Base-by-base conservation (phyloP, 2,888 invertebrate genomes). In the Cryptophagus acutangulus region DNA sequence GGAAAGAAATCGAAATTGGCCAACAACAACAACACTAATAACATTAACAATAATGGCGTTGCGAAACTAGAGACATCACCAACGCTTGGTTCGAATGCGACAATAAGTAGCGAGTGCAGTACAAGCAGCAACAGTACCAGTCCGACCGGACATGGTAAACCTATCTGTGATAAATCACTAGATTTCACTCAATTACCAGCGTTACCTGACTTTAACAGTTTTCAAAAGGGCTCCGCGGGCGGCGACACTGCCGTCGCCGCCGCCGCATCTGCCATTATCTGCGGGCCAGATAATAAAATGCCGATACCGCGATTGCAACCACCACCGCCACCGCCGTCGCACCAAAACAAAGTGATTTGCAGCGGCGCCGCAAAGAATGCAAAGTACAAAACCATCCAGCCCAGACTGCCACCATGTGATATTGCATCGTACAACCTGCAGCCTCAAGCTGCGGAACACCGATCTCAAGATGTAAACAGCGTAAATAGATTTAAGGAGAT, bases 371-470 rank as follows among this genome's bases (percentile, higher is more conserved):
- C 44, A 37, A 55, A 58, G 50, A 50, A 62, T 55, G 59, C 61
- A 49, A 73, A 74, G 65, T 74, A 74, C 69, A 74, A 74, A 70
- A 65, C 67, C 48, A 73, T 73, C 56, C 74, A 74, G 59, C 73
- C 73, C 48, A 73, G 73, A 62, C 61, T 57, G 52, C 51, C 46
- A 42, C 62, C 63, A 59, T 68, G 67, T 65, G 67, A 69, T 67
- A 68, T 60, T 57, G 58, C 59, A 57, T 59, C 62, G 66, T 66
- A 66, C 64, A 68, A 68, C 61, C 61, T 59, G 49, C 61, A 60
- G 49, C 45, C 46, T 37, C 46, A 46, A 34, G 55, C 60, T 49
- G 62, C 57, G 59, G 62, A 63, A 35, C 52, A 54, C 52, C 55
- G 67, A 68, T 68, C 68, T 68, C 67, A 69, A 58, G 55, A 61